Conservation (phyloP, 2,888 invertebrate genomes). For the Dynastes tityus region DNA sequence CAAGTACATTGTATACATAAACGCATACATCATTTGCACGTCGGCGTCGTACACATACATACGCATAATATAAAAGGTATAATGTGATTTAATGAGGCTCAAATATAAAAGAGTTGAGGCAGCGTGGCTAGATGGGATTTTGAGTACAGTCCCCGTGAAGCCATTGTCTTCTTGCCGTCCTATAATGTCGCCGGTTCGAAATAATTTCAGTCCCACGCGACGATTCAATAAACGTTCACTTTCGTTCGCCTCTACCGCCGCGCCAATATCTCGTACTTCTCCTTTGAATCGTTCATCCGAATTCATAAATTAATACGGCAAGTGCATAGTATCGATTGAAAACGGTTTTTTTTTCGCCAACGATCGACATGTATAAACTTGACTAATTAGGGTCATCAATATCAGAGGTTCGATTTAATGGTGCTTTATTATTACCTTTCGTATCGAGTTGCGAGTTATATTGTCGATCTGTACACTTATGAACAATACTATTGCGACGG, state of each 20-base stretch:
- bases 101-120: background rate
- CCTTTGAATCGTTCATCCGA: background rate
- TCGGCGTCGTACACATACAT: background rate
- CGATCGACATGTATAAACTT: constrained; percentile 30
- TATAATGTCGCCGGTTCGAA: constrained; percentile 28
- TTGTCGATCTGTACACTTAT: constrained; percentile 25
- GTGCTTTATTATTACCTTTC: constrained; percentile 18
- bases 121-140: constrained; percentile 6
- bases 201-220: constrained; percentile 44
- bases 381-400: constrained; percentile 49
- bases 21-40: too few relatives aligned
- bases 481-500: background rate
- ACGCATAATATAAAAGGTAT: background rate
- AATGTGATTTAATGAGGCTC: constrained; percentile 23
- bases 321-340: constrained; percentile 1
- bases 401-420: constrained; percentile 13
- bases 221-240: constrained; percentile 42
- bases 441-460: background rate
- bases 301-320: constrained; percentile 40
- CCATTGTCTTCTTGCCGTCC: constrained; percentile 31
- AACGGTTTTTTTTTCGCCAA: constrained; percentile 19
- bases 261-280: background rate
- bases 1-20: background rate
- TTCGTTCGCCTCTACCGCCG: background rate
- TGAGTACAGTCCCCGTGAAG: constrained; percentile 6